Percentiles rank a stretch among this genome's conserved stretches.
These are phyloP conservation scores for Sisor rabdophorus DNA, from an alignment of 2,113 vertebrate genomes.

Conservation along the genomic window DNA sequence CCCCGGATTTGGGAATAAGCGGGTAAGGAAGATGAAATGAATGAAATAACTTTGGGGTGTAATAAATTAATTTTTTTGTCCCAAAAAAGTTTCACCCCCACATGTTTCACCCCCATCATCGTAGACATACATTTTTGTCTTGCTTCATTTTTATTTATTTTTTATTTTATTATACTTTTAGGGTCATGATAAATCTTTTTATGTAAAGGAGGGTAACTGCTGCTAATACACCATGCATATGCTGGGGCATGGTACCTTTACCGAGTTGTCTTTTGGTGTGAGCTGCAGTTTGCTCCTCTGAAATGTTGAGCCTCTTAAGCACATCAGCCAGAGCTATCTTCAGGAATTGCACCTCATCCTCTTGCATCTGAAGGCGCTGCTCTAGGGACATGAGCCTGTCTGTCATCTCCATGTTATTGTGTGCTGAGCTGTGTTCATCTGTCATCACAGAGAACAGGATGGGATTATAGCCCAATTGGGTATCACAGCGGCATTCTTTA, in stretches of 20 bases:
- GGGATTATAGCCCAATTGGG: background rate
- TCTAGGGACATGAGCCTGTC: constrained; percentile 92
- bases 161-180: background rate
- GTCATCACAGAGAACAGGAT: constrained; percentile 27
- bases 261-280: constrained; percentile 64
- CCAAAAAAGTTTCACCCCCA: too few species aligned
- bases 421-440: constrained; percentile 90
- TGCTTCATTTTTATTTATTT: background rate
- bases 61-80: too few species aligned
- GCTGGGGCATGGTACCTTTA: constrained; percentile 26
- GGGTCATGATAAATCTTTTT: background rate
- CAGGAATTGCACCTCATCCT: constrained; percentile 94
- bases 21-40: too few species aligned
- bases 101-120: too few species aligned
- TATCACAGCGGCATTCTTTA: background rate
- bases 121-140: background rate
- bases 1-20: too few species aligned
- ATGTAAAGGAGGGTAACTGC: background rate
- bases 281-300: constrained; percentile 85
- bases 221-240: constrained; percentile 5
- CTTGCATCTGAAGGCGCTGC: constrained; percentile 96
- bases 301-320: constrained; percentile 87
- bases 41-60: too few species aligned
- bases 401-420: constrained; percentile 85
- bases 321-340: constrained; percentile 92